A percentile compares a stretch with the other conserved stretches of the same genome.
Evolutionary conservation across 2,113 vertebrate species (phyloP).

Genomic region (Carassius auratus): DNA sequence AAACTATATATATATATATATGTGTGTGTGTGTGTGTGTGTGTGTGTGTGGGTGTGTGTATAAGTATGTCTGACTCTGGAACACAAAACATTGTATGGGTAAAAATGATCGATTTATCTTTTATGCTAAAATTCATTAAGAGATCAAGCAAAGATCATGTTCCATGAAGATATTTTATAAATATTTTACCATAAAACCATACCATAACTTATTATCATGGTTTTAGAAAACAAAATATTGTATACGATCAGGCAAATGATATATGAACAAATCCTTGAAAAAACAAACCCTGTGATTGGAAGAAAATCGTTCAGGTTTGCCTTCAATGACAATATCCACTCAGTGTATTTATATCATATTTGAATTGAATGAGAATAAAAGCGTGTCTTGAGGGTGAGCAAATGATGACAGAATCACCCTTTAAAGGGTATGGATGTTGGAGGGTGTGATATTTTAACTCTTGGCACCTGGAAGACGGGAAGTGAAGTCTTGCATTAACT

Average conservation of each 20-base stretch:
- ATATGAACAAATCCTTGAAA: neutral
- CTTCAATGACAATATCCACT: neutral
- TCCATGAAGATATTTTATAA: too few species aligned
- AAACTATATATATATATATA: too few species aligned
- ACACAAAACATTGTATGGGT: too few species aligned
- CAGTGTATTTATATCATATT: neutral
- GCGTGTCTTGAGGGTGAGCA: neutral
- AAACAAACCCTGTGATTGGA: neutral
- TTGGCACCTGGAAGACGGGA: neutral
- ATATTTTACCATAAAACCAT: too few species aligned
- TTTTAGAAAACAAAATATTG: neutral
- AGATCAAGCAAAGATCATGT: too few species aligned
- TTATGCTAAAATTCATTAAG: too few species aligned
- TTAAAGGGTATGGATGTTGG: neutral
- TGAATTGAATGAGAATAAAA: neutral
- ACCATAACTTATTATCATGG: too few species aligned
- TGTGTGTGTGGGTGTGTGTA: too few species aligned
- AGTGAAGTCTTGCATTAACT: constrained; percentile 30
- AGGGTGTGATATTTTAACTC: neutral
- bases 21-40: too few species aligned
- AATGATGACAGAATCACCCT: neutral
- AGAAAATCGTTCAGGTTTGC: neutral
- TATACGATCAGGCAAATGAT: too few species aligned
- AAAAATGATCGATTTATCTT: too few species aligned
- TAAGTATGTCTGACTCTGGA: too few species aligned